Conservation (phyloP, 2,888 invertebrate genomes). For the Aquatica leii region DNA sequence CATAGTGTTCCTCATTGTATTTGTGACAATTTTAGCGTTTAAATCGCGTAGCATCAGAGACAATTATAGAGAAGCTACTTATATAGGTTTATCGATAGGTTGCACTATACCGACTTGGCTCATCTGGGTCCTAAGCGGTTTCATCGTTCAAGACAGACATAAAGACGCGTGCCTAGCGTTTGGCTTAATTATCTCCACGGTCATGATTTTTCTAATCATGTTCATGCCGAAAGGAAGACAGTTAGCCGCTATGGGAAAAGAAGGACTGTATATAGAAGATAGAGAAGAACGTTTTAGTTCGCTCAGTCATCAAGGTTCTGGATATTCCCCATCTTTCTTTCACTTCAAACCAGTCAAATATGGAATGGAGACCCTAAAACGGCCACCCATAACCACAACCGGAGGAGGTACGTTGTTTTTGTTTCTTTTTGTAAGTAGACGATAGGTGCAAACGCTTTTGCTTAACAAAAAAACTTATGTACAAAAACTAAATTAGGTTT, state of each 20-base stretch:
- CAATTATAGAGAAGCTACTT: slow-evolving; percentile 92
- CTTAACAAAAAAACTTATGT: neutral
- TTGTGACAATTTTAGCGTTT: slow-evolving; percentile 85
- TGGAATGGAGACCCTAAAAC: slow-evolving; percentile 58
- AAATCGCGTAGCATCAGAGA: slow-evolving; percentile 89
- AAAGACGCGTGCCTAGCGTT: slow-evolving; percentile 90
- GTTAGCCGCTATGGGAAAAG: slow-evolving; percentile 90
- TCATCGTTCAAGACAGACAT: slow-evolving; percentile 79
- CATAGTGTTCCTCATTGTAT: slow-evolving; percentile 83
- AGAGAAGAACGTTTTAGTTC: slow-evolving; percentile 85
- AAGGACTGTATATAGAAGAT: slow-evolving; percentile 83
- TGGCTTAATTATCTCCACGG: slow-evolving; percentile 85
- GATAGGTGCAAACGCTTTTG: too few relatives aligned
- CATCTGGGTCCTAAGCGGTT: slow-evolving; percentile 84
- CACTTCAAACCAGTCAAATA: slow-evolving; percentile 91
- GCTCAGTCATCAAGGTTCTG: slow-evolving; percentile 77
- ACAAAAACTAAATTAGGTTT: too few relatives aligned
- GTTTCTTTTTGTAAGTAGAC: too few relatives aligned
- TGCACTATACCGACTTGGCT: slow-evolving; percentile 88
- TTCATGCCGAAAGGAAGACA: slow-evolving; percentile 93
- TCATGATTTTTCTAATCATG: slow-evolving; percentile 90
- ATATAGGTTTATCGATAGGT: slow-evolving; percentile 88
- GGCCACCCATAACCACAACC: slow-evolving; percentile 54
- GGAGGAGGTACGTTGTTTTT: slow-evolving; percentile 50
- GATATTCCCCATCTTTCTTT: slow-evolving; percentile 91